Evolutionary conservation across 2,113 vertebrate genomes (phyloP).

Genomic region (Apus apus): DNA sequence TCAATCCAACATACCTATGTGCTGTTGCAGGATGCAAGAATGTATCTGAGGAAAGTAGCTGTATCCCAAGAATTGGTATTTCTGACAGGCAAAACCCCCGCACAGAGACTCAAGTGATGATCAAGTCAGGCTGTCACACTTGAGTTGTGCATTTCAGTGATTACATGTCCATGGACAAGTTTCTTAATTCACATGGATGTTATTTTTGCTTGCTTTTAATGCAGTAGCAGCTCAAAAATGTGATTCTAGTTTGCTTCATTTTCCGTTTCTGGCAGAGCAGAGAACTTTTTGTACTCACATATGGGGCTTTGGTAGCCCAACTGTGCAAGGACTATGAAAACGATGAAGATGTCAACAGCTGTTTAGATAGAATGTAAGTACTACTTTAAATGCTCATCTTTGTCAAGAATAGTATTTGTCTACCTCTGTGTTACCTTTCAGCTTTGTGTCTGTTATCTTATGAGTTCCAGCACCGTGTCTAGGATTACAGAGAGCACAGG

Average conservation of each 20-base stretch:
- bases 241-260: not conserved
- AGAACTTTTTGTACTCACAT: constrained; percentile 84
- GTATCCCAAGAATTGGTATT: not conserved
- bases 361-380: constrained; percentile 83
- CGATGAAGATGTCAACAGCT: constrained; percentile 84
- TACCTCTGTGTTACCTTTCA: not conserved
- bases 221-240: not conserved
- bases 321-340: constrained; percentile 83
- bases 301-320: constrained; percentile 83
- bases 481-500: not conserved
- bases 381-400: not conserved
- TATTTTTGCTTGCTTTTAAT: not conserved
- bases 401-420: not conserved
- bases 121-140: not conserved
- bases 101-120: not conserved
- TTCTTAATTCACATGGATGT: not conserved
- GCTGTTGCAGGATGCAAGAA: not conserved
- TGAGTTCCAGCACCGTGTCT: not conserved
- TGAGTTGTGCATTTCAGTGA: not conserved
- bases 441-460: not conserved
- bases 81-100: not conserved
- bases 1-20: not conserved
- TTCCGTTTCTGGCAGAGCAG: constrained; percentile 67
- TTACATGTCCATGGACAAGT: not conserved
- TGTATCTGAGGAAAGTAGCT: not conserved